phyloP scores from a whole-genome alignment of 1,140 invertebrate genomes.

The Phymastichus coffea region DNA sequence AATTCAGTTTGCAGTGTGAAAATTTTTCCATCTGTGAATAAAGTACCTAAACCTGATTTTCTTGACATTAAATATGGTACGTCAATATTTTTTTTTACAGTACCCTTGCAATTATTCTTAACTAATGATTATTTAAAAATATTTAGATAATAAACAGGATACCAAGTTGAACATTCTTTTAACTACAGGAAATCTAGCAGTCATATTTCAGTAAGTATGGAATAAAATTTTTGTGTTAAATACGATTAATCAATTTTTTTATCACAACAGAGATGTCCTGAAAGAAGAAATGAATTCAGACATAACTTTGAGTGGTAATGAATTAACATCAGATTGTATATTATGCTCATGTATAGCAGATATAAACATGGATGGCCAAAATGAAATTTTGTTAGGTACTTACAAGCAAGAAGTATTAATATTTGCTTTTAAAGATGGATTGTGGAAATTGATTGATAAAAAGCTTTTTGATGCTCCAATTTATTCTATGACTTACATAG shows the following conservation, averaged over 20 bases:
- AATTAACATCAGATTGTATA: constrained; percentile 59
- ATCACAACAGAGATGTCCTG: constrained; percentile 60
- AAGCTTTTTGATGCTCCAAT: constrained; percentile 65
- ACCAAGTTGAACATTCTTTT: constrained; percentile 61
- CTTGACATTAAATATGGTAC: constrained; percentile 27
- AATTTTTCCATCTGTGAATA: constrained; percentile 54
- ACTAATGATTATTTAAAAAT: no score
- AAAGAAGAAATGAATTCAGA: constrained; percentile 59
- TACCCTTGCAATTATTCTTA: no score
- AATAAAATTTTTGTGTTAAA: constrained; percentile 2
- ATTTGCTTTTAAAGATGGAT: constrained; percentile 57
- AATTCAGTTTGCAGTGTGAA: constrained; percentile 62
- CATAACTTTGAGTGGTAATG: constrained; percentile 56
- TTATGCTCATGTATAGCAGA: constrained; percentile 66
- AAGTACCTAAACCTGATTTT: constrained; percentile 36
- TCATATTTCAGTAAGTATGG: constrained; percentile 59
- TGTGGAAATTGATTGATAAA: constrained; percentile 55
- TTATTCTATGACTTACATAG: constrained; percentile 63
- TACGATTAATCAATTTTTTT: constrained; percentile 11
- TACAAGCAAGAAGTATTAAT: constrained; percentile 66
- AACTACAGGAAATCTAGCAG: constrained; percentile 60
- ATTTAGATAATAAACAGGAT: constrained; percentile 25
- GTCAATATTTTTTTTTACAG: no score
- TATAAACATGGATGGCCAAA: constrained; percentile 71
- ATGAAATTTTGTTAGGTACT: constrained; percentile 73